Evolutionary conservation across 30 jellyfish, hydroid and myxozoan species (phyloP), one percentile per base, ranked within the genome.

Genomic region (Chrysaora quinquecirrha): DNA sequence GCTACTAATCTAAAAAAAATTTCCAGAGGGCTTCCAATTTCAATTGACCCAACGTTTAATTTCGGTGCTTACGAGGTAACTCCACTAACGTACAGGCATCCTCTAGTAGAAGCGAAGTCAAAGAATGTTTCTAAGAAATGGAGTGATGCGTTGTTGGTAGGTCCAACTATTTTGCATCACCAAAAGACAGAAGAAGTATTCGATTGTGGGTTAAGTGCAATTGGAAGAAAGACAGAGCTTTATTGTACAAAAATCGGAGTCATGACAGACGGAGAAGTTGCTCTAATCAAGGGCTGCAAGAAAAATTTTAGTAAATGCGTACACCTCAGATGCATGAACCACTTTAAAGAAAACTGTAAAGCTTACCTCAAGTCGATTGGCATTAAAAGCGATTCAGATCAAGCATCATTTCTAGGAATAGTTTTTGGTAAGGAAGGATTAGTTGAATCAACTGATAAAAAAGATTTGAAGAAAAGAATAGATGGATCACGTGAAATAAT

Each of bases 301-400:
- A 25, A 29, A 68, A 68, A 30, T n/a, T 68, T 68, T 68, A 30
- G 19, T 24, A n/a, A 30, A 31, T 65, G 66, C 2, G 31, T 32
- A 16, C 60, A 22, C 3, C 80, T 68, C 27, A 30, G 80, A 7
- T 68, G 80, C 14, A 68, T 34, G 25, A 35, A 32, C 18, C 80
- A 68, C 60, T 68, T 68, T 68, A 30, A 35, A 68, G 28, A 34
- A 20, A 35, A 68, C 64, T 68, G 80, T 25, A 35, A 28, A 14
- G 64, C n/a, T 25, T 32, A n/a, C 80, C 31, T 68, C 12, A 35
- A 32, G n/a, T 68, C 80, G 24, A 32, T 68, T 68, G 80, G 80
- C 25, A 30, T 30, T 64, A 3, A 19, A 23, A n/a, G n/a, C n/a
- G n/a, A n/a, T n/a, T n/a, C n/a, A n/a, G n/a, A n/a, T n/a, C n/a